These are phyloP conservation scores for Chaetura pelagica DNA, from an alignment of 2,113 vertebrate species.

Conservation along the genomic window DNA sequence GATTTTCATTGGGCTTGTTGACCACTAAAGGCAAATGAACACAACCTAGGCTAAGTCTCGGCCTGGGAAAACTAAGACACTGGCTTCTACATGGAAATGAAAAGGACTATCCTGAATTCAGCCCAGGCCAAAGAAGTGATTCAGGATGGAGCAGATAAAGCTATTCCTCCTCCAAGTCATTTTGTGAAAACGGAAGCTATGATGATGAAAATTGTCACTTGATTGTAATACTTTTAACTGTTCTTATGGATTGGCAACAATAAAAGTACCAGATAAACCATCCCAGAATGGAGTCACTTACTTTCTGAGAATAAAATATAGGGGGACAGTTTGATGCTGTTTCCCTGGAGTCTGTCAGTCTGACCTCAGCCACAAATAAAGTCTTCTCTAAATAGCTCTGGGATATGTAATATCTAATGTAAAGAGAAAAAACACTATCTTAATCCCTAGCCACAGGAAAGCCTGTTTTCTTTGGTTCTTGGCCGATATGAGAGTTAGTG, in stretches of 20 bases:
- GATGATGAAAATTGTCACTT: not conserved
- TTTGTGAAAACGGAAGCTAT: not conserved
- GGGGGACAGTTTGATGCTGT: not conserved
- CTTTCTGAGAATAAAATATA: slow-evolving; percentile 20
- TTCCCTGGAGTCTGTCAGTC: slow-evolving; percentile 38
- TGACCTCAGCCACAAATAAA: slow-evolving; percentile 52
- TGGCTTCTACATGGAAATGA: not conserved
- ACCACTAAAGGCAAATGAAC: slow-evolving; percentile 43
- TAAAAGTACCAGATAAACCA: not conserved
- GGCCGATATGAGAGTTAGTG: slow-evolving; percentile 41
- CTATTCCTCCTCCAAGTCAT: not conserved
- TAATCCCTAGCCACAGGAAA: slow-evolving; percentile 28
- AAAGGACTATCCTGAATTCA: slow-evolving; percentile 10
- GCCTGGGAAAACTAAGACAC: not conserved
- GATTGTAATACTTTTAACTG: not conserved
- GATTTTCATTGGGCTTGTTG: slow-evolving; percentile 18
- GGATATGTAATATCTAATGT: not conserved
- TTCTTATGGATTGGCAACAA: not conserved
- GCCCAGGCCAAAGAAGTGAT: not conserved
- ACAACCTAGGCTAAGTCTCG: not conserved
- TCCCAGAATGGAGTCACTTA: not conserved
- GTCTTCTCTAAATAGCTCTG: slow-evolving; percentile 25
- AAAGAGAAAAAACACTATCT: not conserved
- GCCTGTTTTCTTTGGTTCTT: slow-evolving; percentile 36
- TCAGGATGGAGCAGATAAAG: not conserved